These are phyloP conservation scores for Sminthopsis crassicaudata DNA, from an alignment of 2,113 vertebrate genomes.

Conservation along the genomic window DNA sequence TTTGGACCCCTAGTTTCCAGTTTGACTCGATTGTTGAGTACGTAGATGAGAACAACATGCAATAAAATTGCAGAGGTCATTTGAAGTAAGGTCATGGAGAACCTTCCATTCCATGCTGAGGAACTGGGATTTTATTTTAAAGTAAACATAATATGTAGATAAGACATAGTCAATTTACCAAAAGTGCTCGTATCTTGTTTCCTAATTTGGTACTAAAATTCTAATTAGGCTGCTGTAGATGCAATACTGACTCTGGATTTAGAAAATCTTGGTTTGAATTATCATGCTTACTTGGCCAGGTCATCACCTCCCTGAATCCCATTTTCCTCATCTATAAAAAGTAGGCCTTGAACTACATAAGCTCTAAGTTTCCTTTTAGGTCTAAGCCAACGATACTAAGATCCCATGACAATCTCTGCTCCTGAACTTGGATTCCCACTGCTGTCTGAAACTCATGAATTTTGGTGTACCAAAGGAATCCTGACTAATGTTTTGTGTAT, in stretches of 20 bases:
- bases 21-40: not conserved
- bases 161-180: not conserved
- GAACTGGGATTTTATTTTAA: not conserved
- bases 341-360: no score
- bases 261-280: not conserved
- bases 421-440: no score
- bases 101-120: not conserved
- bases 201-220: not conserved
- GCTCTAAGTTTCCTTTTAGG: no score
- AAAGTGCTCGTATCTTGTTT: not conserved
- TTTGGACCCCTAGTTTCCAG: not conserved
- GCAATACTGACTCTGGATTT: not conserved
- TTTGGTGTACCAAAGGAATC: no score
- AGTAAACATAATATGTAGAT: not conserved
- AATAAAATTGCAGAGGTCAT: not conserved
- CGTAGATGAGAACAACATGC: not conserved
- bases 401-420: no score
- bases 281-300: not conserved
- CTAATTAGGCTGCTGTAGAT: not conserved
- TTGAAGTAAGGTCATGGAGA: not conserved
- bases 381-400: no score
- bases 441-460: no score
- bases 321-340: no score
- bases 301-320: not conserved
- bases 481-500: no score